Evolutionary conservation across 2,113 vertebrate genomes (phyloP).

Genomic region (Varanus komodoensis): DNA sequence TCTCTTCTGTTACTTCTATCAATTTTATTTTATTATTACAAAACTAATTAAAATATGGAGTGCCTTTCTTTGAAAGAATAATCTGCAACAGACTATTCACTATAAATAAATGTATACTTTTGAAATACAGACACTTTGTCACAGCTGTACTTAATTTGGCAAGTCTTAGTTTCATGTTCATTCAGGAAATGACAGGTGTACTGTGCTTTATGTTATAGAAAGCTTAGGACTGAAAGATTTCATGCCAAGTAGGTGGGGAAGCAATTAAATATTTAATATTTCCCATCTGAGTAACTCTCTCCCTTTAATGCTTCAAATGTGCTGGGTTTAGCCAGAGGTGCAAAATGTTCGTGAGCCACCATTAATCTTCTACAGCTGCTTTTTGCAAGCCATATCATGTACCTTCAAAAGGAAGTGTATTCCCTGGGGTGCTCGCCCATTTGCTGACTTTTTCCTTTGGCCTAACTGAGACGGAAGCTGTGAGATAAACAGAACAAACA

Average conservation of each 20-base stretch:
- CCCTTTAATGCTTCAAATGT: slow-evolving; percentile 70
- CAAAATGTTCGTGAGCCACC: slow-evolving; percentile 73
- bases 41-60: neutral
- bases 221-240: slow-evolving; percentile 31
- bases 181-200: slow-evolving; percentile 66
- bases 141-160: slow-evolving; percentile 68
- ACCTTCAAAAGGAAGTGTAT: slow-evolving; percentile 61
- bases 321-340: slow-evolving; percentile 70
- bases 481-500: slow-evolving; percentile 32
- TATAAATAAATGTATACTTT: slow-evolving; percentile 47
- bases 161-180: slow-evolving; percentile 62
- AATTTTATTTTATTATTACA: neutral
- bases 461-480: slow-evolving; percentile 32
- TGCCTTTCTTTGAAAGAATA: neutral
- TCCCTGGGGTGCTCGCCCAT: neutral
- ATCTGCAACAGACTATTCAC: neutral
- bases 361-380: slow-evolving; percentile 63
- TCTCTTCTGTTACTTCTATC: neutral
- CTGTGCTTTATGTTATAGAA: slow-evolving; percentile 58
- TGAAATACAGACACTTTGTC: slow-evolving; percentile 56
- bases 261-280: slow-evolving; percentile 74
- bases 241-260: slow-evolving; percentile 56
- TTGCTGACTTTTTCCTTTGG: slow-evolving; percentile 50
- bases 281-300: slow-evolving; percentile 67
- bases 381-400: neutral